Conservation (phyloP, 1,140 invertebrate species). For the Pentalonia nigronervosa region DNA sequence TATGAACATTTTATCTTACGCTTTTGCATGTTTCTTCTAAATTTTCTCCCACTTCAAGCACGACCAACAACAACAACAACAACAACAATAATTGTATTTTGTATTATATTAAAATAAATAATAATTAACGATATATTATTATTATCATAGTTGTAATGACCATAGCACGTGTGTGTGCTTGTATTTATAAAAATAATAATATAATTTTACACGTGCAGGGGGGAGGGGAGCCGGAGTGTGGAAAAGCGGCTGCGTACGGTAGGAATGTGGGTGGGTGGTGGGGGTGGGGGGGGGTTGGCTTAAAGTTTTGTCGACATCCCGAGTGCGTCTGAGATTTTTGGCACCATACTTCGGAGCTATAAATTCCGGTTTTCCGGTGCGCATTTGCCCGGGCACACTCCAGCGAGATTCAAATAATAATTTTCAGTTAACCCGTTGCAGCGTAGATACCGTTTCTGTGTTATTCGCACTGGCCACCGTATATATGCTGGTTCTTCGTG, state of each 20-base stretch:
- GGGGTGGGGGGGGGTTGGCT: background rate
- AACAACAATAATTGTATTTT: no score
- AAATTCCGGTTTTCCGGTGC: slow-evolving; percentile 27
- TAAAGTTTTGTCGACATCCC: slow-evolving; percentile 44
- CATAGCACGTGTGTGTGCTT: background rate
- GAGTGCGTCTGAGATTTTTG: slow-evolving; percentile 44
- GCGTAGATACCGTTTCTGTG: background rate
- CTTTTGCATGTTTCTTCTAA: no score
- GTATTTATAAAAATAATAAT: background rate
- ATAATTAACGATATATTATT: no score
- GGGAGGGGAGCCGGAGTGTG: no score
- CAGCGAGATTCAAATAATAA: slow-evolving; percentile 23
- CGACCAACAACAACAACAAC: no score
- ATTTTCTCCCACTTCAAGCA: no score
- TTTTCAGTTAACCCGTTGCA: slow-evolving; percentile 20
- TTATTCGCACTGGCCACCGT: background rate
- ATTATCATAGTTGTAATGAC: background rate
- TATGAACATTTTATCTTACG: no score
- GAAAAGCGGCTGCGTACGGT: no score
- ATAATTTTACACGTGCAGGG: background rate
- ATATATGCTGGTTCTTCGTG: background rate
- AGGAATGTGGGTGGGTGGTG: background rate
- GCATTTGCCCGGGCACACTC: background rate
- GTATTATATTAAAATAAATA: no score
- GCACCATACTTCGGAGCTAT: slow-evolving; percentile 10